phyloP scores from a whole-genome alignment of 2,888 invertebrate genomes.

The Orchestes rusci region DNA sequence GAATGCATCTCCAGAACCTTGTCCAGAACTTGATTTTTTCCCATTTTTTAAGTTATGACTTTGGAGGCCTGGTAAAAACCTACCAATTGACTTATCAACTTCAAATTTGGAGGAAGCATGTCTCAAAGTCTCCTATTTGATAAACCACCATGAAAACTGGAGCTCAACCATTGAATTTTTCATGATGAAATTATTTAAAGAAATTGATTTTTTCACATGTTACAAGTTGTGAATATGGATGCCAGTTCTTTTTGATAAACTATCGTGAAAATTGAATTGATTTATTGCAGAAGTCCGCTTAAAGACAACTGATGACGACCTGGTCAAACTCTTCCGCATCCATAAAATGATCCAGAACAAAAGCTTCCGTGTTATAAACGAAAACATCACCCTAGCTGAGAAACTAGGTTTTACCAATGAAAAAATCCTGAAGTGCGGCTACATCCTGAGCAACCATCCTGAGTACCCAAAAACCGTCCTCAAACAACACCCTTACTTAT shows the following conservation, averaged over 20 bases:
- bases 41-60: too few relatives aligned
- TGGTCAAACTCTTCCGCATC: conserved; percentile 39
- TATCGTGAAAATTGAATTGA: conserved; percentile 3
- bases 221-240: background rate
- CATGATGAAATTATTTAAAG: background rate
- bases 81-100: too few relatives aligned
- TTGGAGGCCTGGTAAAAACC: too few relatives aligned
- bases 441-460: conserved; percentile 53
- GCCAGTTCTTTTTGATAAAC: background rate
- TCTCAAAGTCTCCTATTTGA: too few relatives aligned
- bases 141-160: too few relatives aligned
- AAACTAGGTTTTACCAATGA: conserved; percentile 50
- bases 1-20: too few relatives aligned
- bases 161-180: too few relatives aligned
- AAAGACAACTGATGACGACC: conserved; percentile 37
- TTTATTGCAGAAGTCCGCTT: conserved; percentile 41
- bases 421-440: conserved; percentile 52
- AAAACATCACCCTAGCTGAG: conserved; percentile 50
- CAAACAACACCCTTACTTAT: conserved; percentile 48
- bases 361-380: conserved; percentile 48
- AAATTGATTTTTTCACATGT: background rate
- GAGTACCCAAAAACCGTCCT: conserved; percentile 52
- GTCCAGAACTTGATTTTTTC: too few relatives aligned
- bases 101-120: too few relatives aligned
- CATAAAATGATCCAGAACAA: conserved; percentile 41